Conservation (phyloP, 1,140 invertebrate genomes). For the Pygmarrhopalites habei region DNA sequence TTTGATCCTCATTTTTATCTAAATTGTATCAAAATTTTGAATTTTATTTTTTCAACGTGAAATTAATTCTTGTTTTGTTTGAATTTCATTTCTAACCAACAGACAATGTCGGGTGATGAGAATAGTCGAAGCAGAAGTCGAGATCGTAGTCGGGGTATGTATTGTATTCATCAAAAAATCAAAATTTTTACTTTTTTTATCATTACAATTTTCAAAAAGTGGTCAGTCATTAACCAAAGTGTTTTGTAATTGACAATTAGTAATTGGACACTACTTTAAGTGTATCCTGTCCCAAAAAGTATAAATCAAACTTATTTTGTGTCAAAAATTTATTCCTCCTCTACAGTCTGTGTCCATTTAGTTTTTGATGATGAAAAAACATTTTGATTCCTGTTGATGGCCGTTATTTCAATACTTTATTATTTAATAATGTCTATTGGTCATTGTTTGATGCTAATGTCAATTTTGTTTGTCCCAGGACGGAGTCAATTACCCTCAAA, state of each 20-base stretch:
- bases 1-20: no score
- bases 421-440: no score
- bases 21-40: neutral
- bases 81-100: neutral
- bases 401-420: no score
- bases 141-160: slow-evolving; percentile 26
- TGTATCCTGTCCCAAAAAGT: neutral
- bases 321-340: neutral
- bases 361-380: no score
- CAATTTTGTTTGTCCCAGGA: no score
- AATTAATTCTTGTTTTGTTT: slow-evolving; percentile 3
- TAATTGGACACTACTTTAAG: neutral
- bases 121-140: slow-evolving; percentile 23
- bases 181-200: neutral
- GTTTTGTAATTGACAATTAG: neutral
- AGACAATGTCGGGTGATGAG: slow-evolving; percentile 30
- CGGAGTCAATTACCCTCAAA: neutral
- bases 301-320: neutral
- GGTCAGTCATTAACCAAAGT: neutral
- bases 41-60: neutral
- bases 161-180: neutral
- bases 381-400: no score
- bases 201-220: neutral
- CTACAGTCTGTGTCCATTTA: no score
- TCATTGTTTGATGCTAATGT: no score